Evolutionary conservation across 2,888 invertebrate genomes (phyloP).

Genomic region (Ctenicera cuprea): DNA sequence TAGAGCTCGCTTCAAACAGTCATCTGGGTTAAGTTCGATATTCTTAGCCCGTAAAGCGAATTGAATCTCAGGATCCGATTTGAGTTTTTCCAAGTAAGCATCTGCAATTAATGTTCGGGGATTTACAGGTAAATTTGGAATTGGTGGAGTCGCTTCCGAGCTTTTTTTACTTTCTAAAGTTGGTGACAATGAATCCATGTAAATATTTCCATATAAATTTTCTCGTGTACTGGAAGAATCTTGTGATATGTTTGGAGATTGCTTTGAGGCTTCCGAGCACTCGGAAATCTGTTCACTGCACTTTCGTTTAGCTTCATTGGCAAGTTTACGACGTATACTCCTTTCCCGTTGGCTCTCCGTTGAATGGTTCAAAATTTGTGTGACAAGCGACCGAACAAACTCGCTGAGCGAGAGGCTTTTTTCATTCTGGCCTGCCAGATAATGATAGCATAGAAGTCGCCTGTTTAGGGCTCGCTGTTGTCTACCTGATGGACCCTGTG

Average conservation of each 20-base stretch:
- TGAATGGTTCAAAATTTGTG: slow-evolving; percentile 88
- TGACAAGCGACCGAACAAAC: slow-evolving; percentile 89
- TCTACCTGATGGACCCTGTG: slow-evolving; percentile 79
- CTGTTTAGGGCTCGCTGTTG: slow-evolving; percentile 85
- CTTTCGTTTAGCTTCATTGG: slow-evolving; percentile 57
- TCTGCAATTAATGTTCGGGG: slow-evolving; percentile 82
- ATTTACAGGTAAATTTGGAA: slow-evolving; percentile 74
- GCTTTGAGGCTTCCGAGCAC: slow-evolving; percentile 41
- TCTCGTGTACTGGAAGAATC: slow-evolving; percentile 64
- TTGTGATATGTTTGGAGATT: slow-evolving; percentile 60
- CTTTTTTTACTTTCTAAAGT: slow-evolving; percentile 61
- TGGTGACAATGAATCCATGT: slow-evolving; percentile 63
- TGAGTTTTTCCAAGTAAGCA: slow-evolving; percentile 86
- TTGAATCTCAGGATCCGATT: slow-evolving; percentile 87
- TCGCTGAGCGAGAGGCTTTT: slow-evolving; percentile 89
- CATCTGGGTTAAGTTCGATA: slow-evolving; percentile 91
- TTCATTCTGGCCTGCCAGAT: slow-evolving; percentile 90
- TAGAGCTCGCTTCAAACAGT: slow-evolving; percentile 91
- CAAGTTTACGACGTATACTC: slow-evolving; percentile 68
- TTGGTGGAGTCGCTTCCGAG: slow-evolving; percentile 68
- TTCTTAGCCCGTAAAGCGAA: slow-evolving; percentile 86
- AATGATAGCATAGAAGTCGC: slow-evolving; percentile 90
- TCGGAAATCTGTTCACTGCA: slow-evolving; percentile 28
- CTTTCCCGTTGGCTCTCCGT: slow-evolving; percentile 72
- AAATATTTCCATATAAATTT: slow-evolving; percentile 67